Evolutionary conservation across 2,113 vertebrate genomes (phyloP).

Genomic region (Marcusenius ussheri): DNA sequence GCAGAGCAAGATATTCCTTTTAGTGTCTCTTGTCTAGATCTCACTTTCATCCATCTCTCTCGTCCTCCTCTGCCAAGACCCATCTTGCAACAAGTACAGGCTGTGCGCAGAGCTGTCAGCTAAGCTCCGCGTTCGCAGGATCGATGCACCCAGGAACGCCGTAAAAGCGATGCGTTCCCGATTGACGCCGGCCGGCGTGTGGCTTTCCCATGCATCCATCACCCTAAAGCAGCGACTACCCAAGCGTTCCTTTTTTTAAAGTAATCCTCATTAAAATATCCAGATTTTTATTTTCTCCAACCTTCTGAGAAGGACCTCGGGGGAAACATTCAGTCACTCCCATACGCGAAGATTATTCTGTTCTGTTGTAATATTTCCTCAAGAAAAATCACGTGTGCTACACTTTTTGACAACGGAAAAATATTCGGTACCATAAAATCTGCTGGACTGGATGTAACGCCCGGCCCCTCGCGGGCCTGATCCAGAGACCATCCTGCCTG

Average conservation of each 20-base stretch:
- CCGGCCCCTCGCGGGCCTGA: neutral
- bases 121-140: constrained; percentile 38
- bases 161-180: constrained; percentile 43
- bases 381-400: neutral
- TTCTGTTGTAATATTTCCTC: neutral
- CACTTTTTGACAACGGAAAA: neutral
- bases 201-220: constrained; percentile 25
- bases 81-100: constrained; percentile 37
- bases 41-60: constrained; percentile 19
- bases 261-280: neutral
- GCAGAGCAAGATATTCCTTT: neutral
- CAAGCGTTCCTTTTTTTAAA: neutral
- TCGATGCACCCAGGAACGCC: constrained; percentile 50
- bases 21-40: neutral
- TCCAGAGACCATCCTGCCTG: neutral
- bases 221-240: neutral
- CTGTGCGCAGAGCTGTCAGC: constrained; percentile 25
- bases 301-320: neutral
- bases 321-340: neutral
- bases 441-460: neutral
- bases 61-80: constrained; percentile 42
- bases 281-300: neutral
- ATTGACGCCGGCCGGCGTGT: constrained; percentile 45
- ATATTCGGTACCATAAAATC: neutral
- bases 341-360: neutral